phyloP scores from a whole-genome alignment of 2,888 invertebrate species.

The Tenthredo notha region DNA sequence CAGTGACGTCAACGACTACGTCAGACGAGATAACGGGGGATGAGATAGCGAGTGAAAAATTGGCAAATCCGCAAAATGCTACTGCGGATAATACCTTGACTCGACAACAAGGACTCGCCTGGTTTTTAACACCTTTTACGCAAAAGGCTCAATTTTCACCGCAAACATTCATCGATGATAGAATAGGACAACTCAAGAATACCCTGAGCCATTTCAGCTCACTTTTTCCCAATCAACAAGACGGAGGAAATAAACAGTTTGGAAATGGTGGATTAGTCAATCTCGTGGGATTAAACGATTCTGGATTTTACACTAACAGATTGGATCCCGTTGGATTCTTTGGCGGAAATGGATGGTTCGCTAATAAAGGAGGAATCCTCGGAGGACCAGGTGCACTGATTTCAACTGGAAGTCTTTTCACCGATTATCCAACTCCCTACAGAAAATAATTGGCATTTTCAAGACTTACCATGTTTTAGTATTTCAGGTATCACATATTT shows the following conservation, averaged over 20 bases:
- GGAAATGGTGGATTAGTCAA: constrained; percentile 62
- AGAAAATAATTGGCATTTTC: constrained; percentile 58
- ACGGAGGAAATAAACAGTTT: constrained; percentile 64
- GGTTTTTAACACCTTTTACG: constrained; percentile 64
- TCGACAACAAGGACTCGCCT: constrained; percentile 44
- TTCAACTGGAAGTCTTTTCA: constrained; percentile 71
- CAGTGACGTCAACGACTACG: constrained; percentile 3
- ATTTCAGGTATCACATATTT: neutral
- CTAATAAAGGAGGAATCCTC: constrained; percentile 72
- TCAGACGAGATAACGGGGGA: neutral
- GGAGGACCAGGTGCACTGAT: constrained; percentile 72
- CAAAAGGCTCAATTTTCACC: constrained; percentile 68
- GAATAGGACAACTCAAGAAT: constrained; percentile 62
- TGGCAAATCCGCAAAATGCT: neutral
- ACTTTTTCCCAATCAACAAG: constrained; percentile 45
- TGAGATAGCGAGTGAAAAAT: neutral
- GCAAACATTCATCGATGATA: constrained; percentile 66
- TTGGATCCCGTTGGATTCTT: constrained; percentile 70
- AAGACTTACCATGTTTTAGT: neutral
- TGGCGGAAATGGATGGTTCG: constrained; percentile 72
- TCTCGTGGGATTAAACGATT: constrained; percentile 63
- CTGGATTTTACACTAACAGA: constrained; percentile 68
- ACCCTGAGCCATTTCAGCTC: constrained; percentile 61
- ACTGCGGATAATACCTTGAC: constrained; percentile 6
- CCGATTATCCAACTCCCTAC: constrained; percentile 72